Evolutionary conservation across 1,140 invertebrate genomes (phyloP).

Genomic region (Homarus americanus): DNA sequence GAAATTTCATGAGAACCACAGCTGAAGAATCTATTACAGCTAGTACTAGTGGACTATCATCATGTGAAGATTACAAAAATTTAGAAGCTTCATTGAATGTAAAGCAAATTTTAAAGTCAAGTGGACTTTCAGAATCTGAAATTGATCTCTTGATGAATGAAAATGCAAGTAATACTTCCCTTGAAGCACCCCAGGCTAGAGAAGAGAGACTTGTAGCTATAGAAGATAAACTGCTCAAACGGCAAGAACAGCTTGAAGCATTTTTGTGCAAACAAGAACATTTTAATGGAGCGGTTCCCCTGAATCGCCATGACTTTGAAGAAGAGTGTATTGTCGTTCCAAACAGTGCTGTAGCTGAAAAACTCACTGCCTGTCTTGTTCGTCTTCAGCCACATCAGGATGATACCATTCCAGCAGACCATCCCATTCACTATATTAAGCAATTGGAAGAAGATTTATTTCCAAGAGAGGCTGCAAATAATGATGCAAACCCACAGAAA

Average conservation of each 20-base stretch:
- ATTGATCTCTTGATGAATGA: conserved; percentile 55
- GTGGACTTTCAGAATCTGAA: conserved; percentile 63
- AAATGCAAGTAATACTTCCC: not conserved
- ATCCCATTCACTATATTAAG: conserved; percentile 70
- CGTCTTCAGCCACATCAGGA: conserved; percentile 58
- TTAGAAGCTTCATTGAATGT: conserved; percentile 30
- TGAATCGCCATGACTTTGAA: conserved; percentile 64
- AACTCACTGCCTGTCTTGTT: conserved; percentile 54
- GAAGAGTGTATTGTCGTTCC: conserved; percentile 39
- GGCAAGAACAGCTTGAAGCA: conserved; percentile 21
- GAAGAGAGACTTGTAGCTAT: conserved; percentile 48
- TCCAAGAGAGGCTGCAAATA: not conserved
- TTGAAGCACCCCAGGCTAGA: conserved; percentile 27
- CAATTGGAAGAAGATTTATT: conserved; percentile 65
- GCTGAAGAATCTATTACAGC: conserved; percentile 47
- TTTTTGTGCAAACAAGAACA: conserved; percentile 7
- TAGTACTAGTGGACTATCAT: conserved; percentile 49
- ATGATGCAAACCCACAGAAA: not conserved
- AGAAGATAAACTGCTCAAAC: conserved; percentile 34
- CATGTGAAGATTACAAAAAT: conserved; percentile 50
- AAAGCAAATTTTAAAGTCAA: conserved; percentile 44
- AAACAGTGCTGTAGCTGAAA: conserved; percentile 13
- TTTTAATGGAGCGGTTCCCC: conserved; percentile 44
- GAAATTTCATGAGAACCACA: conserved; percentile 25
- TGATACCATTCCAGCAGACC: conserved; percentile 55